Conservation (phyloP, 2,888 invertebrate genomes). For the Cataglyphis rosenhaueri region DNA sequence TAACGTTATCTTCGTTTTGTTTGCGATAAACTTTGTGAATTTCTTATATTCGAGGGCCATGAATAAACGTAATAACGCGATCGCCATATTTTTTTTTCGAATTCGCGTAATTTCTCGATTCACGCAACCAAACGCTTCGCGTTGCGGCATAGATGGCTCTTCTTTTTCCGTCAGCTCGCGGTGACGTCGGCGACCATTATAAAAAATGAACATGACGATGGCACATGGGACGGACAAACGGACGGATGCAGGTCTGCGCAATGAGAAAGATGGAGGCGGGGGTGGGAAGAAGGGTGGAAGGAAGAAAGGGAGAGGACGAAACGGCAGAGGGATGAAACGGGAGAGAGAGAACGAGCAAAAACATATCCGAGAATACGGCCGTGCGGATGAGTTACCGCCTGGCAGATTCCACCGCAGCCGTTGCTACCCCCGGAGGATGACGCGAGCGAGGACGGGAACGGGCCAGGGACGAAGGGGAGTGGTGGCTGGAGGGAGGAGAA, state of each 20-base stretch:
- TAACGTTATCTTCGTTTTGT: not conserved
- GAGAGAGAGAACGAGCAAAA: conserved; percentile 53
- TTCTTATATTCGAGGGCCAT: not conserved
- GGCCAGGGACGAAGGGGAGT: not conserved
- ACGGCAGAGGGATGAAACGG: conserved; percentile 26
- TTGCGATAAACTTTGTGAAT: not conserved
- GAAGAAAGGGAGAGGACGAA: conserved; percentile 16
- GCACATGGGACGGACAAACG: not conserved
- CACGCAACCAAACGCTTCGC: not conserved
- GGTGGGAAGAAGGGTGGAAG: conserved; percentile 2
- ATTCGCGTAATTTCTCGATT: conserved; percentile 15
- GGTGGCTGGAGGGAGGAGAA: conserved; percentile 2
- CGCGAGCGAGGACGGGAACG: not conserved
- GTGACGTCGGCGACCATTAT: conserved; percentile 30
- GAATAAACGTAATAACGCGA: not conserved
- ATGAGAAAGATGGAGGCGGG: conserved; percentile 26
- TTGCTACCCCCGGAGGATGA: conserved; percentile 60
- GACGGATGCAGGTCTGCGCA: conserved; percentile 31
- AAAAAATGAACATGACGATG: conserved; percentile 32
- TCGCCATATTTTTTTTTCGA: conserved; percentile 20
- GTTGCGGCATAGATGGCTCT: conserved; percentile 3
- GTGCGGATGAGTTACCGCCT: conserved; percentile 81
- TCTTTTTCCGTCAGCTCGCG: conserved; percentile 20
- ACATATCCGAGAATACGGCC: conserved; percentile 75
- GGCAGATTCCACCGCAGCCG: conserved; percentile 79